A percentile compares a stretch with the other conserved stretches of the same genome.
These are phyloP conservation scores for Synodontis membranacea DNA, from an alignment of 2,113 vertebrate genomes.

Conservation along the genomic window DNA sequence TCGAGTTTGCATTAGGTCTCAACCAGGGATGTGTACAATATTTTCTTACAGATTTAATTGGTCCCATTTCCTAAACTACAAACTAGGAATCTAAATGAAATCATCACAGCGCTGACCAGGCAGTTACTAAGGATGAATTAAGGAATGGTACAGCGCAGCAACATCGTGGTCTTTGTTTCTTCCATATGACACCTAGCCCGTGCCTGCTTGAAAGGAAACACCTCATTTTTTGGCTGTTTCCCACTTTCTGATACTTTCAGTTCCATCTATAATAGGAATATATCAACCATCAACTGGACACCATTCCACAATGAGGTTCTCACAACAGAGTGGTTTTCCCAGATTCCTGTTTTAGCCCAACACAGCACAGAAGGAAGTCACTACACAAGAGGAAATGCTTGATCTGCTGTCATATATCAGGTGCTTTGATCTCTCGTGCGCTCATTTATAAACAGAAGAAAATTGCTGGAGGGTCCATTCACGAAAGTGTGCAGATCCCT, in stretches of 20 bases:
- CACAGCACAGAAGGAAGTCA: constrained; percentile 47
- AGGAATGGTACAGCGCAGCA: not conserved
- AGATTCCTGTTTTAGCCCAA: constrained; percentile 64
- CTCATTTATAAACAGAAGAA: constrained; percentile 68
- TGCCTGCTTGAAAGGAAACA: not conserved
- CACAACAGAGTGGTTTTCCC: constrained; percentile 63
- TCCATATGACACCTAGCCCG: not conserved
- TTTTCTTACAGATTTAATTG: not conserved
- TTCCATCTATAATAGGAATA: constrained; percentile 14
- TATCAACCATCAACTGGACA: not conserved
- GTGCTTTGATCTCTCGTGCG: constrained; percentile 70
- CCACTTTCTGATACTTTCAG: not conserved
- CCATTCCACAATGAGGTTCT: constrained; percentile 46
- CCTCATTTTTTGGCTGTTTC: not conserved
- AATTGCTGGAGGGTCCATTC: constrained; percentile 58
- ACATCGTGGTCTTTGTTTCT: not conserved
- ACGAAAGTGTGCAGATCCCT: constrained; percentile 35
- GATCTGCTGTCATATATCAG: constrained; percentile 70
- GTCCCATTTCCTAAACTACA: not conserved
- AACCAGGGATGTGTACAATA: not conserved
- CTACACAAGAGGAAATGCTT: constrained; percentile 54
- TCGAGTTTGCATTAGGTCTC: not conserved
- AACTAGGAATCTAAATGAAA: not conserved
- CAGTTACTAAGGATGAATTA: not conserved
- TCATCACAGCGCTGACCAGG: not conserved